phyloP scores from a whole-genome alignment of 1,140 invertebrate genomes.

The Potamilus streckersoni region DNA sequence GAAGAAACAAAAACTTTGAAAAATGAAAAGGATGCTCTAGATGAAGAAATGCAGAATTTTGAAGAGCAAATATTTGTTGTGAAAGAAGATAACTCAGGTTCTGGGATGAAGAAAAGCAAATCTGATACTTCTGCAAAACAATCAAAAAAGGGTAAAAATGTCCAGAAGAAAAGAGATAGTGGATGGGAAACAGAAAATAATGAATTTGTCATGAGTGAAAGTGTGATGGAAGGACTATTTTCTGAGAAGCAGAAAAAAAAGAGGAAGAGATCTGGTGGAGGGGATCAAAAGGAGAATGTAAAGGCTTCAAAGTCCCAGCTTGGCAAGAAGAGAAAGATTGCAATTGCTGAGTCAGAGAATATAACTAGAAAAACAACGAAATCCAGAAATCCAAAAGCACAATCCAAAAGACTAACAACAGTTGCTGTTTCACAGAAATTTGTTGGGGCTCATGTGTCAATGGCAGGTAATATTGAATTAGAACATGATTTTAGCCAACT shows the following conservation, averaged over 20 bases:
- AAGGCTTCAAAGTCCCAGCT: background rate
- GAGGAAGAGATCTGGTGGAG: background rate
- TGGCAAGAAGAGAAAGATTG: background rate
- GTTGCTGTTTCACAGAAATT: slow-evolving; percentile 10
- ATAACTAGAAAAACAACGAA: background rate
- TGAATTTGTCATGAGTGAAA: background rate
- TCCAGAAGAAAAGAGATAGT: background rate
- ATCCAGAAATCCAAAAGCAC: background rate
- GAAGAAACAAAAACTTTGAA: slow-evolving; percentile 1
- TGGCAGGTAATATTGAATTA: slow-evolving; percentile 41
- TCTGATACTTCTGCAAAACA: background rate
- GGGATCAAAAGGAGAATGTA: background rate
- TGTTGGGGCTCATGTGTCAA: slow-evolving; percentile 59
- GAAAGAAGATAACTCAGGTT: background rate
- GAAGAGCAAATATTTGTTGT: background rate
- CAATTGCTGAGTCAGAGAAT: background rate
- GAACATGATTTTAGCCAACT: too few relatives aligned
- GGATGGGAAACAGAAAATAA: background rate
- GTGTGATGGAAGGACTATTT: too few relatives aligned
- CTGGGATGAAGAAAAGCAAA: background rate
- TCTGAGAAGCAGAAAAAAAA: background rate
- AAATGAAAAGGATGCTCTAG: background rate
- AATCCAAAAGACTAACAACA: background rate
- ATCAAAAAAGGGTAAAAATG: background rate
- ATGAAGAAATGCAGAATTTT: background rate